phyloP scores from a whole-genome alignment of 2,888 invertebrate genomes.

The Thumatha senex region DNA sequence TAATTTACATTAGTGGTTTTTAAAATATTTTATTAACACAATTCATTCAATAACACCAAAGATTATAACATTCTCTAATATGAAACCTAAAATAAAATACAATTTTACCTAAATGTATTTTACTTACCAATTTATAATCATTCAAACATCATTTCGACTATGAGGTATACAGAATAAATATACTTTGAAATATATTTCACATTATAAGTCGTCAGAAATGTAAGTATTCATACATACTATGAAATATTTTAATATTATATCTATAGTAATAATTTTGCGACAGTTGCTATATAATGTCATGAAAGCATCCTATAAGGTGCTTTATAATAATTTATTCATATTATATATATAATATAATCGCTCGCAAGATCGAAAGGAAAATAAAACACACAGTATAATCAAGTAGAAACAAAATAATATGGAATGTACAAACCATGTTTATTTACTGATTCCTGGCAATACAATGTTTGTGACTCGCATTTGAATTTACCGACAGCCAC shows the following conservation, averaged over 20 bases:
- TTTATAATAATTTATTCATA: slow-evolving; percentile 24
- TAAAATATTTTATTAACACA: slow-evolving; percentile 85
- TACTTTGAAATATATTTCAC: slow-evolving; percentile 70
- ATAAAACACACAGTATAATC: slow-evolving; percentile 78
- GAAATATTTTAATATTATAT: slow-evolving; percentile 49
- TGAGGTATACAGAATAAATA: slow-evolving; percentile 82
- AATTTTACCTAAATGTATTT: slow-evolving; percentile 78
- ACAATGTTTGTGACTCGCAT: slow-evolving; percentile 78
- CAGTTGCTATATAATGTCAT: slow-evolving; percentile 61
- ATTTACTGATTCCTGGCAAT: slow-evolving; percentile 86
- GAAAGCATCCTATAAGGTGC: slow-evolving; percentile 62
- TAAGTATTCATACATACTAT: slow-evolving; percentile 48
- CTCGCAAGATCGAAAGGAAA: slow-evolving; percentile 71
- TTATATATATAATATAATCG: slow-evolving; percentile 35
- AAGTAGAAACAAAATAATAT: slow-evolving; percentile 88
- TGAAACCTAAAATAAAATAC: slow-evolving; percentile 83
- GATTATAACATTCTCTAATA: slow-evolving; percentile 84
- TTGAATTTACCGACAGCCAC: slow-evolving; percentile 57
- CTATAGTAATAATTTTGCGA: slow-evolving; percentile 58
- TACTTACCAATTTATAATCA: slow-evolving; percentile 82
- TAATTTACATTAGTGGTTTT: slow-evolving; percentile 78
- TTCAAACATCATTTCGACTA: slow-evolving; percentile 82
- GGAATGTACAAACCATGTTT: slow-evolving; percentile 92
- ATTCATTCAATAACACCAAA: slow-evolving; percentile 85
- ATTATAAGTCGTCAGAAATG: slow-evolving; percentile 71